Conservation (phyloP, 2,113 vertebrate species). For the Podiceps cristatus region DNA sequence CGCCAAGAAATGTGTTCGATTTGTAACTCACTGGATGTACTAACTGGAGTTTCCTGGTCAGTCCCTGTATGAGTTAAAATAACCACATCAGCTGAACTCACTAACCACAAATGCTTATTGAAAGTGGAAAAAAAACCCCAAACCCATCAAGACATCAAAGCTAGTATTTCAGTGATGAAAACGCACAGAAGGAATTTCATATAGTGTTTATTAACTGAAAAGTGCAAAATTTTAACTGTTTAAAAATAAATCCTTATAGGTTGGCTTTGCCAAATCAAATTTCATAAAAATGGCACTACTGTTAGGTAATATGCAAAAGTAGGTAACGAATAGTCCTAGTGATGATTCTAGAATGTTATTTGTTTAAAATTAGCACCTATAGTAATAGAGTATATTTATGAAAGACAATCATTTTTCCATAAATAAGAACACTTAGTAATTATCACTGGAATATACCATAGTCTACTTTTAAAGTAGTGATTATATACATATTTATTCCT, state of each 20-base stretch:
- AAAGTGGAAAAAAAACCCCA: not conserved
- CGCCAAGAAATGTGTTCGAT: not conserved
- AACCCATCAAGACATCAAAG: not conserved
- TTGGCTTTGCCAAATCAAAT: conserved; percentile 19
- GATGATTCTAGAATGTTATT: conserved; percentile 71
- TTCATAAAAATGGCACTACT: conserved; percentile 6
- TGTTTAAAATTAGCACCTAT: conserved; percentile 38
- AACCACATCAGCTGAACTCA: not conserved
- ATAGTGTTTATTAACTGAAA: conserved; percentile 61
- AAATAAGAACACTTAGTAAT: conserved; percentile 58
- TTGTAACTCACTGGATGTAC: not conserved
- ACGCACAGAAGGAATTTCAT: conserved; percentile 45
- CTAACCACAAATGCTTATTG: not conserved
- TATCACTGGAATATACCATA: conserved; percentile 41
- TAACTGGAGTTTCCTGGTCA: not conserved
- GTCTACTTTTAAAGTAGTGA: conserved; percentile 3
- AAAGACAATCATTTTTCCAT: conserved; percentile 34
- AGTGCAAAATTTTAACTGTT: conserved; percentile 25
- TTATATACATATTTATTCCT: not conserved
- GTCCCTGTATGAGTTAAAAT: not conserved
- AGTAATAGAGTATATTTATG: not conserved
- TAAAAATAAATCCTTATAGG: not conserved
- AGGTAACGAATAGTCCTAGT: conserved; percentile 49
- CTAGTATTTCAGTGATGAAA: conserved; percentile 28
- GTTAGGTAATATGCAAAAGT: conserved; percentile 4